Evolutionary conservation across 1,140 invertebrate species (phyloP).

Genomic region (Halyomorpha halys): DNA sequence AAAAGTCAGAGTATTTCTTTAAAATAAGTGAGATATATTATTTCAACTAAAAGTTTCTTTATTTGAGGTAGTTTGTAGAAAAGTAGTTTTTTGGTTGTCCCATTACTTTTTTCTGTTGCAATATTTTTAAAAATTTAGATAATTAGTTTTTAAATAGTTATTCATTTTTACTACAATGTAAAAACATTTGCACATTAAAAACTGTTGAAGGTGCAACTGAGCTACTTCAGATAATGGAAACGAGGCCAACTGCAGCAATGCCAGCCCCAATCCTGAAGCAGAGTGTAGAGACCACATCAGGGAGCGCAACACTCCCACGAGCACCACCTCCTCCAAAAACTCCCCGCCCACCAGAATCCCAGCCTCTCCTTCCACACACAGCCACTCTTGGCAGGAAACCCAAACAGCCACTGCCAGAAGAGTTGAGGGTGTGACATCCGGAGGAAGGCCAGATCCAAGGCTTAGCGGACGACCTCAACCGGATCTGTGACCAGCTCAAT

Average conservation of each 20-base stretch:
- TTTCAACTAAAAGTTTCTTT: too few relatives aligned
- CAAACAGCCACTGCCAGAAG: conserved; percentile 24
- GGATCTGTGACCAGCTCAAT: conserved; percentile 31
- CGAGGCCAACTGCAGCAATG: conserved; percentile 13
- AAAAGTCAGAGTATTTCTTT: too few relatives aligned
- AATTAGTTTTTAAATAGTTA: background rate
- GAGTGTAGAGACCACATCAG: conserved; percentile 10
- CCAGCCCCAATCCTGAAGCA: conserved; percentile 25
- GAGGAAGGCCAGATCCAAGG: conserved; percentile 28
- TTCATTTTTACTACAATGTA: background rate
- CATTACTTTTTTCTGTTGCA: background rate
- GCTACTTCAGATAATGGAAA: conserved; percentile 31
- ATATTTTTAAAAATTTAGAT: background rate
- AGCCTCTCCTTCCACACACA: conserved; percentile 29
- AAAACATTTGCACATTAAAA: background rate
- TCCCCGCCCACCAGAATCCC: conserved; percentile 28
- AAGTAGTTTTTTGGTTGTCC: too few relatives aligned
- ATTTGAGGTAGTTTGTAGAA: too few relatives aligned
- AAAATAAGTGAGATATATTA: too few relatives aligned
- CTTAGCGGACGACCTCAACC: conserved; percentile 29
- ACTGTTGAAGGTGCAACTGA: conserved; percentile 29
- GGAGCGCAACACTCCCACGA: conserved; percentile 24
- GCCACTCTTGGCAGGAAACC: conserved; percentile 24
- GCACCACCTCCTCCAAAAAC: conserved; percentile 29
- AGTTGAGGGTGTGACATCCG: conserved; percentile 32